Percentiles rank a stretch among this genome's conserved stretches.
These are phyloP conservation scores for Pomacea canaliculata DNA, from an alignment of 2,888 invertebrate species.

Conservation along the genomic window DNA sequence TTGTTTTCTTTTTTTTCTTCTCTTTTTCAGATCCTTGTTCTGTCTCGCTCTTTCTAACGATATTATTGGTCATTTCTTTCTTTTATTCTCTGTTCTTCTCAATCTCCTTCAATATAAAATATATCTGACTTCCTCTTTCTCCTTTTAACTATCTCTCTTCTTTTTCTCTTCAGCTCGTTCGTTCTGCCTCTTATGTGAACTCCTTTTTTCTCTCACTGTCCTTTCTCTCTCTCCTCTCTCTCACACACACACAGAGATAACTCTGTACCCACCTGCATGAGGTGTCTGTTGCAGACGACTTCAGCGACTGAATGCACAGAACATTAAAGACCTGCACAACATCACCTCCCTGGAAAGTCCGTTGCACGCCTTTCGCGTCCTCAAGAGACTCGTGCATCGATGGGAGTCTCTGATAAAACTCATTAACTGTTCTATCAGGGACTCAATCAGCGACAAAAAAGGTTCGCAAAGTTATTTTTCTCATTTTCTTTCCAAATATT, in stretches of 20 bases:
- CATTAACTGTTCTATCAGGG: too few species aligned
- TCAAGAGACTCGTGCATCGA: conserved; percentile 23
- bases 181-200: too few species aligned
- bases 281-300: background rate
- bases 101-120: background rate
- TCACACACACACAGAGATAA: too few species aligned
- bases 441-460: too few species aligned
- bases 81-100: background rate
- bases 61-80: background rate
- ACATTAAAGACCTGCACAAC: conserved; percentile 6
- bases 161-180: background rate
- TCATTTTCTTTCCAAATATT: too few species aligned
- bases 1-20: too few species aligned
- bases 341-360: conserved; percentile 24
- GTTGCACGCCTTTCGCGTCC: conserved; percentile 26
- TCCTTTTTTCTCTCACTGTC: too few species aligned
- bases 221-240: too few species aligned
- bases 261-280: too few species aligned
- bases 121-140: background rate
- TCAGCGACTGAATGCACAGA: background rate
- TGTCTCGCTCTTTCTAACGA: background rate
- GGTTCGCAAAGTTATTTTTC: too few species aligned
- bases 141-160: background rate
- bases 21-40: background rate
- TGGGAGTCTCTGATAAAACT: conserved; percentile 20